Evolutionary conservation across 2,113 vertebrate species (phyloP), one percentile per base, ranked within the genome.

Genomic region (Phoenicopterus ruber): DNA sequence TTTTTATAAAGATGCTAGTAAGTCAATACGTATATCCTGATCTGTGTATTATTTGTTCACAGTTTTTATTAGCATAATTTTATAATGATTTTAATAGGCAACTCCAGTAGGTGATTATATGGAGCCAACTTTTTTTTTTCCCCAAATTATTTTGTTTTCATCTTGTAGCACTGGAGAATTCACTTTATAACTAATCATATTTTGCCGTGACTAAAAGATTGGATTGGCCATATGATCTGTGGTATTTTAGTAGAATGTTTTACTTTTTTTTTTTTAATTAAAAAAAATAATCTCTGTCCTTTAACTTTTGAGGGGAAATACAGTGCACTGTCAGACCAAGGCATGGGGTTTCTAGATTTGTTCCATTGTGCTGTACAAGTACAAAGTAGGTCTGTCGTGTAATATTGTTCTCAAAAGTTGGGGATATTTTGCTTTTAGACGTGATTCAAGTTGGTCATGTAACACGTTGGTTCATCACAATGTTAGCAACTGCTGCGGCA

Each of bases 1-100:
- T 97, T 98, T 98, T 99, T 99, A 99, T 99, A 99, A 98, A 99
- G 98, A 98, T 98, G 97, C 97, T 98, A 98, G 98, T 98, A 98
- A 98, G 98, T 97, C 97, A 98, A 98, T 98, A 97, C 97, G 86
- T 98, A 96, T 94, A 98, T 96, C 98, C 97, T 98, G 97, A 98
- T 84, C 98, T 97, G 98, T 98, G 98, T 98, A 98, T 98, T 98
- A 98, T 98, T 99, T 98, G 98, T 97, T 95, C 98, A 96, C 92
- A 97, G 96, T 62, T 89, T 95, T 95, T 94, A 95, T 95, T 94
- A 96, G 61, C 73, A 73, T 88, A 85, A 90, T 80, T 96, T 90
- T 95, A 95, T 96, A 92, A 86, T 94, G 32, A 58, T 95, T 96
- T 93, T 91, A 52, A 49, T 44, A 88, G 91, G 80, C 74, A 91